Base-by-base conservation (phyloP, 35 echinoderm and acorn worm species). In the Anneissia japonica region DNA sequence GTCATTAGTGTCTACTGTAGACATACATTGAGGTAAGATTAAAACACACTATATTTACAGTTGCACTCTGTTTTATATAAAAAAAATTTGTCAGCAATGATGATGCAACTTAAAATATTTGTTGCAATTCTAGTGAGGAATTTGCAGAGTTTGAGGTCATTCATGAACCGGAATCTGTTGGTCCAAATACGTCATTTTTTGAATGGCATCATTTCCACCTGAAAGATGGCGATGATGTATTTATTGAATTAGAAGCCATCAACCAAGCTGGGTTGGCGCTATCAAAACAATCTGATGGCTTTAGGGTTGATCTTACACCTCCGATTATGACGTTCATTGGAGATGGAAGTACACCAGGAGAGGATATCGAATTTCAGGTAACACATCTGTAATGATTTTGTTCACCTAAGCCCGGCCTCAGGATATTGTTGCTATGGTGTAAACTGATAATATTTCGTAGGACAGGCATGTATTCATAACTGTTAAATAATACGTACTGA, bases 141-240 rank as follows among this genome's bases (percentile, higher is more conserved):
- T 45, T 36, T 21, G 31, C 19, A 19, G 38, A 74, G 12, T 84
- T 83, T 77, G 73, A 83, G 30, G 33, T 84, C 37, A 89, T 89
- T 43, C 88, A 89, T 38, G 34, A 82, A n/a, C 28, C 80, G 14
- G 80, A 89, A 13, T 39, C 88, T 31, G 80, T 89, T 34, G 51
- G 79, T 0, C 72, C 39, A 21, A 29, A 74, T 16, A 28, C 80
- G 30, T 38, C 73, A 32, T 83, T 17, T 11, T 46, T 89, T 46
- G 73, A 89, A 41, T 89, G 88, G 88, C 88, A 89, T 89, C 88
- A 89, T 32, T 89, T 89, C 80, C 88, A 89, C 34, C 88, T 89
- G 13, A 80, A 83, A 35, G 79, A 89, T 75, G 81, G 83, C 19
- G 88, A 89, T 35, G 36, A 89, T 35, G 88, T 89, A 7, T 84